These are phyloP conservation scores for Miichthys miiuy DNA, from an alignment of 2,797 vertebrate species.

Conservation along the genomic window DNA sequence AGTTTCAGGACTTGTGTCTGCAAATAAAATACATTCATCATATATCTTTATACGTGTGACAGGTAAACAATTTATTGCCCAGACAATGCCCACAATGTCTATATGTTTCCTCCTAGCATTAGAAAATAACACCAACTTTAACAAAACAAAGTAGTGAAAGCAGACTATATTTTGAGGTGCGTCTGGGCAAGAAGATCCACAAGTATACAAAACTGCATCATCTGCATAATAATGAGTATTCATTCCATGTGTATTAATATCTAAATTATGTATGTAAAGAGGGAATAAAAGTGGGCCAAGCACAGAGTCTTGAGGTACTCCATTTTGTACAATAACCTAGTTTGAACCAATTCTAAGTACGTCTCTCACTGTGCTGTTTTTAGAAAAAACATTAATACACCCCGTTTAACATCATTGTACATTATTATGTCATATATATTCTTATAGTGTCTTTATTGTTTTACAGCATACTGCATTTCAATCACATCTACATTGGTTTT, in stretches of 20 bases:
- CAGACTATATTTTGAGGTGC: background rate
- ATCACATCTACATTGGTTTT: constrained; percentile 28
- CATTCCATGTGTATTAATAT: background rate
- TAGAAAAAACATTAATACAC: background rate
- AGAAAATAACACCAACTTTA: background rate
- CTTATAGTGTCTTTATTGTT: constrained; percentile 34
- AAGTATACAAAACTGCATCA: background rate
- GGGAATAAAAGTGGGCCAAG: background rate
- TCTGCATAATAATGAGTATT: background rate
- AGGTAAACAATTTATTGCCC: background rate
- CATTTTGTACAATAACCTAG: background rate
- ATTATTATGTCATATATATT: background rate
- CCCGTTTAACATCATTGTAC: constrained; percentile 11
- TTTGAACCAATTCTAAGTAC: constrained; percentile 4
- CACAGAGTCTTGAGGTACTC: background rate
- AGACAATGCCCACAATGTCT: background rate
- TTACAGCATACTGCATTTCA: constrained; percentile 10
- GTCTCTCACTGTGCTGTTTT: background rate
- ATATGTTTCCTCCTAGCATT: background rate
- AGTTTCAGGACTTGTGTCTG: background rate
- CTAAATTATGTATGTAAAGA: background rate
- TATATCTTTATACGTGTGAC: background rate
- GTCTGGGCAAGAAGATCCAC: background rate
- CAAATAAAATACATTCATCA: background rate
- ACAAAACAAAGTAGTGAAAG: background rate